Conservation (phyloP, 2,888 invertebrate species). For the Drosophila infuscata region DNA sequence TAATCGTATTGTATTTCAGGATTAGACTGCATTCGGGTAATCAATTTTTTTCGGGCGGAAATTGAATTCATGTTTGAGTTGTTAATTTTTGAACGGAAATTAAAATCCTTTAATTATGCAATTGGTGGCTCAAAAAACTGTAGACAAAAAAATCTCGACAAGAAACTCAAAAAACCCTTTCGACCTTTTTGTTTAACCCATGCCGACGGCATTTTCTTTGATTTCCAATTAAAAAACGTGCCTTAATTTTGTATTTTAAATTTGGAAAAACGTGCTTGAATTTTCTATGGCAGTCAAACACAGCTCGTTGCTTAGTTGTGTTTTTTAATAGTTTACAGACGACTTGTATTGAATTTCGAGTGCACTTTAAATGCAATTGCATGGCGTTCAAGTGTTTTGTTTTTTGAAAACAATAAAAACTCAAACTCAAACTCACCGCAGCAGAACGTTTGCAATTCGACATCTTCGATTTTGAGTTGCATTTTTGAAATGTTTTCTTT, state of each 20-base stretch:
- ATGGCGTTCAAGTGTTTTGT: conserved; percentile 19
- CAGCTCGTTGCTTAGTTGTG: not conserved
- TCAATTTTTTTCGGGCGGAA: conserved; percentile 47
- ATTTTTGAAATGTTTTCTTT: conserved; percentile 33
- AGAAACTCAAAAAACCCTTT: conserved; percentile 17
- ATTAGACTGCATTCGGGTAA: conserved; percentile 38
- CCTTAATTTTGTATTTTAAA: conserved; percentile 15
- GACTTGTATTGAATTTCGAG: conserved; percentile 17
- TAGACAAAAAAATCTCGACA: not conserved
- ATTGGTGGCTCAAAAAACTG: not conserved
- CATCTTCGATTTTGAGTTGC: conserved; percentile 78
- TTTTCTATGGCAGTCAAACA: conserved; percentile 14
- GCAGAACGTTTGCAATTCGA: conserved; percentile 84
- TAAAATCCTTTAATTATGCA: conserved; percentile 64
- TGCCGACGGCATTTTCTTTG: conserved; percentile 47
- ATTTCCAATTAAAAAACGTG: conserved; percentile 23
- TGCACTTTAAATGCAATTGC: conserved; percentile 40
- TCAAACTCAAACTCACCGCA: conserved; percentile 79
- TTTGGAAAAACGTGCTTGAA: conserved; percentile 10
- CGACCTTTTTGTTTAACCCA: not conserved
- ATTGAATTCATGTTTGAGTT: conserved; percentile 46
- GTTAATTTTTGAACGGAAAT: conserved; percentile 57
- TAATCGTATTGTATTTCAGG: conserved; percentile 46
- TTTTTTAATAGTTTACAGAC: conserved; percentile 39
- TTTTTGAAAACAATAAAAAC: not conserved